Conservation (phyloP, 1,140 invertebrate genomes). For the Pollicipes pollicipes region DNA sequence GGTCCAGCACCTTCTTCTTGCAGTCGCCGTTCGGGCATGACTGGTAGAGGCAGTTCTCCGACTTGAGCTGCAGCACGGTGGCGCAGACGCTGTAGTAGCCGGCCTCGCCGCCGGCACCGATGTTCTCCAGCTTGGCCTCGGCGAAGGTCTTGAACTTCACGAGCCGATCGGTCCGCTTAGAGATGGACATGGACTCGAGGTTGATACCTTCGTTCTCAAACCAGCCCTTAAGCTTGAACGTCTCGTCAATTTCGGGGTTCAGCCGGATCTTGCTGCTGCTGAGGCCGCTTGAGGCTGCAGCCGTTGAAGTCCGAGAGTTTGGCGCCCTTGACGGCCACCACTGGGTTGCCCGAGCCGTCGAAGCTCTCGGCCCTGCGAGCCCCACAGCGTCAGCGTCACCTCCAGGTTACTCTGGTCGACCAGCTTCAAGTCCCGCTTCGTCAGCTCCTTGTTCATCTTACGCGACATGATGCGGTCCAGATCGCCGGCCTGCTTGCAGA, state of each 20-base stretch:
- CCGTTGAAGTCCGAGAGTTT: constrained; percentile 55
- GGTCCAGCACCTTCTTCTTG: constrained; percentile 84
- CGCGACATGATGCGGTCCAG: constrained; percentile 48
- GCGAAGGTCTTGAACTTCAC: constrained; percentile 43
- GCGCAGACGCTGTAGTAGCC: constrained; percentile 59
- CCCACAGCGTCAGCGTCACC: constrained; percentile 53
- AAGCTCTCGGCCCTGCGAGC: constrained; percentile 47
- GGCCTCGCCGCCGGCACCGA: constrained; percentile 42
- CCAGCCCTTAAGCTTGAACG: constrained; percentile 73
- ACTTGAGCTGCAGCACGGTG: constrained; percentile 44
- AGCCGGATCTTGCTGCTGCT: constrained; percentile 34
- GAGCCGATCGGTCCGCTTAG: constrained; percentile 28
- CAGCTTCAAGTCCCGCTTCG: constrained; percentile 70
- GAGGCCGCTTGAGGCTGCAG: constrained; percentile 36
- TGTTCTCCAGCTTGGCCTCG: constrained; percentile 45
- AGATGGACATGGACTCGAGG: constrained; percentile 35
- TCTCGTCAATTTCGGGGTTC: constrained; percentile 77
- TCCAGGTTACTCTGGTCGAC: constrained; percentile 66
- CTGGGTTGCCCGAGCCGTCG: constrained; percentile 49
- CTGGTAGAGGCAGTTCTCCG: constrained; percentile 72
- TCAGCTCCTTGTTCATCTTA: constrained; percentile 59
- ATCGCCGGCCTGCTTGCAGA: constrained; percentile 59
- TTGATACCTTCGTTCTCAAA: constrained; percentile 55
- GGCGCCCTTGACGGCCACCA: constrained; percentile 64
- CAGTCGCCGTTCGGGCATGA: constrained; percentile 68